These are phyloP conservation scores for Lanistes nyassanus DNA, from an alignment of 1,140 invertebrate species.

Conservation along the genomic window DNA sequence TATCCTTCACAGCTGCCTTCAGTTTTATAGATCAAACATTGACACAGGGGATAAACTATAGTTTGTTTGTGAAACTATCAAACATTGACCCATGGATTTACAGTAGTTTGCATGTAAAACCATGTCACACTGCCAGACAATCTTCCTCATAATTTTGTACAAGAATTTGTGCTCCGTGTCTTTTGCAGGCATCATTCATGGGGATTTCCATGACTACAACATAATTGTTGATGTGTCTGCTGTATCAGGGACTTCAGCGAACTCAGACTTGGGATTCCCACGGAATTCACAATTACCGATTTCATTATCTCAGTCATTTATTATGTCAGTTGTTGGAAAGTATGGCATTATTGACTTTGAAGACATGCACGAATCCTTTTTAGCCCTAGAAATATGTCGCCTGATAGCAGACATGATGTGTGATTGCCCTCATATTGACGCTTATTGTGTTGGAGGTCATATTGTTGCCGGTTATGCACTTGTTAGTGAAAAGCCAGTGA, in stretches of 20 bases:
- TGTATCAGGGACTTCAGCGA: neutral
- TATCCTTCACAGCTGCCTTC: neutral
- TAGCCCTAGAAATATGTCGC: conserved; percentile 11
- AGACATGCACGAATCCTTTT: conserved; percentile 13
- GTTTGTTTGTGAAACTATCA: conserved; percentile 4
- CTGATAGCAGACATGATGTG: conserved; percentile 23
- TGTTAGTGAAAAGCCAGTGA: neutral
- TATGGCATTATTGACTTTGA: conserved; percentile 26
- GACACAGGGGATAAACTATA: conserved; percentile 3
- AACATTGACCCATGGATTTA: neutral
- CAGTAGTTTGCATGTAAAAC: neutral
- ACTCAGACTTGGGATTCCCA: neutral
- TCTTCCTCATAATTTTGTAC: neutral
- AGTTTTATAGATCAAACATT: conserved; percentile 4
- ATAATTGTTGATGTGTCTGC: conserved; percentile 4
- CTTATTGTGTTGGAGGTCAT: conserved; percentile 6
- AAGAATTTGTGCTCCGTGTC: neutral
- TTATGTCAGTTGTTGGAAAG: conserved; percentile 8
- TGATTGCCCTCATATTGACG: conserved; percentile 1
- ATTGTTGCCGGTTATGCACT: conserved; percentile 10
- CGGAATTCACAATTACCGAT: neutral
- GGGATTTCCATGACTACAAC: conserved; percentile 17
- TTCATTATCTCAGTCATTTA: neutral
- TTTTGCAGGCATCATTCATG: conserved; percentile 16
- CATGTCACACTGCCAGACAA: neutral